Evolutionary conservation across 2,113 vertebrate genomes (phyloP).

Genomic region (Eptatretus burgeri): DNA sequence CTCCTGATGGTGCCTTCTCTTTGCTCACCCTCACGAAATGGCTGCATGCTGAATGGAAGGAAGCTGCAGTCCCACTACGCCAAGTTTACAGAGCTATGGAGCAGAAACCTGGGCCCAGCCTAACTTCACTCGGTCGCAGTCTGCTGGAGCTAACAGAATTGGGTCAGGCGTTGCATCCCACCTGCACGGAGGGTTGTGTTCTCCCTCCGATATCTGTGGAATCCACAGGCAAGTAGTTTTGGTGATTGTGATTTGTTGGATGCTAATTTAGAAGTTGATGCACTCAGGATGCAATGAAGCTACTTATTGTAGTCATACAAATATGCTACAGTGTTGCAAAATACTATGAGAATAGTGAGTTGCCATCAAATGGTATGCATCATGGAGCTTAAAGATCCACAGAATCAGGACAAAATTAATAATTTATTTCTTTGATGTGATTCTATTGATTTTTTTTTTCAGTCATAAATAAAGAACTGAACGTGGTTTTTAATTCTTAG

Average conservation of each 20-base stretch:
- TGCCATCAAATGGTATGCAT: too few species aligned
- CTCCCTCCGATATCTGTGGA: constrained; percentile 48
- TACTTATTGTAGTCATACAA: not conserved
- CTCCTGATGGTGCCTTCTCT: constrained; percentile 40
- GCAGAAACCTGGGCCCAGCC: constrained; percentile 21
- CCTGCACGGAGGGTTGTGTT: constrained; percentile 32
- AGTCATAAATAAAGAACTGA: too few species aligned
- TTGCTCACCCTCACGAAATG: constrained; percentile 79
- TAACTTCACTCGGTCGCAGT: constrained; percentile 42
- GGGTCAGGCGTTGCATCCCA: constrained; percentile 20
- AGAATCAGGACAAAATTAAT: too few species aligned
- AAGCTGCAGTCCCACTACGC: constrained; percentile 66
- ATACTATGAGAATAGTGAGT: too few species aligned
- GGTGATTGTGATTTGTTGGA: not conserved
- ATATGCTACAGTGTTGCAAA: too few species aligned
- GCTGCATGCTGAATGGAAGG: constrained; percentile 89
- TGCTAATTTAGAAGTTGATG: not conserved
- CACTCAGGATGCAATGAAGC: not conserved
- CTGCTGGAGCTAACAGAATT: constrained; percentile 41
- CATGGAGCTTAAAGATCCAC: too few species aligned
- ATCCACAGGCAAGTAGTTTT: constrained; percentile 38
- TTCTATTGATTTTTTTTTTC: too few species aligned
- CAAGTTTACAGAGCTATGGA: constrained; percentile 43
- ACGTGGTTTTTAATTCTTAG: too few species aligned
- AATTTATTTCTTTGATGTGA: too few species aligned